Conservation (phyloP, 2,888 invertebrate species). For the Asteroscopus sphinx region DNA sequence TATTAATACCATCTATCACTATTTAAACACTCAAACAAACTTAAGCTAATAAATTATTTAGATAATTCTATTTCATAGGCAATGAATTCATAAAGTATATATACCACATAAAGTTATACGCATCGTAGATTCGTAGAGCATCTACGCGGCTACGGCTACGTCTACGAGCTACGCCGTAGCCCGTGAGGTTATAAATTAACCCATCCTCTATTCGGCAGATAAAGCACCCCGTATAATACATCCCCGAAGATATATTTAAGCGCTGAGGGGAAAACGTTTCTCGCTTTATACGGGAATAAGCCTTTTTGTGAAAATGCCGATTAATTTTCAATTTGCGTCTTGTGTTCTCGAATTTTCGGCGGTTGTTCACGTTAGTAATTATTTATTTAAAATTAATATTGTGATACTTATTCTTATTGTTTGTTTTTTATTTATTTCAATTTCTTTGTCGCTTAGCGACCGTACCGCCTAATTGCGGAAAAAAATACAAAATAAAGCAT, state of each 20-base stretch:
- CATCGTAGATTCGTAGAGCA: constrained; percentile 53
- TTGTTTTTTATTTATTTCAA: not conserved
- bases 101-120: constrained; percentile 37
- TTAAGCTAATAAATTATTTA: constrained; percentile 23
- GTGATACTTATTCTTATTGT: no score
- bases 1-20: not conserved
- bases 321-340: constrained; percentile 49
- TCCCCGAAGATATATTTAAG: constrained; percentile 55
- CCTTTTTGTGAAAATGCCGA: constrained; percentile 49
- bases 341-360: constrained; percentile 28
- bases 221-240: constrained; percentile 58
- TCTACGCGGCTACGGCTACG: constrained; percentile 45
- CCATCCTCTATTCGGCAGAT: constrained; percentile 59
- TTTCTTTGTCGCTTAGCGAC: no score
- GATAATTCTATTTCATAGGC: constrained; percentile 31
- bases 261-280: constrained; percentile 54
- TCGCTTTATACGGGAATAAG: constrained; percentile 49
- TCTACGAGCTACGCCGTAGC: constrained; percentile 52
- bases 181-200: constrained; percentile 59
- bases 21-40: constrained; percentile 9
- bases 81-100: constrained; percentile 42
- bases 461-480: no score
- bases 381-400: no score
- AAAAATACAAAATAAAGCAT: no score
- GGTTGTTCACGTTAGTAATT: not conserved